phyloP scores from a whole-genome alignment of 2,797 vertebrate species.

The Micropoecilia bifurca region DNA sequence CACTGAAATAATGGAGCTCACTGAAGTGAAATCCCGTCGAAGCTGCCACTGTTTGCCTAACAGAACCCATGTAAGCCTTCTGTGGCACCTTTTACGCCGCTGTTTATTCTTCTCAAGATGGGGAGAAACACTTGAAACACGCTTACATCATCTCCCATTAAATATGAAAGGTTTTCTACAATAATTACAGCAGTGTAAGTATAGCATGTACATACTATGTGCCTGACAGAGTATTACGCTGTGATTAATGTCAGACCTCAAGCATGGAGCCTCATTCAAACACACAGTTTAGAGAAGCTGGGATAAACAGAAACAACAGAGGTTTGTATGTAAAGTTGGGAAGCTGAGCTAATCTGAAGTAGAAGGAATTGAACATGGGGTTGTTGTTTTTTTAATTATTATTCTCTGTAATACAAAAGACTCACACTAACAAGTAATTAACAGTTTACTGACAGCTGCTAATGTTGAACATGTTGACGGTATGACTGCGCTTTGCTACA shows the following conservation, averaged over 20 bases:
- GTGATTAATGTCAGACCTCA: not conserved
- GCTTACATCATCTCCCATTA: conserved; percentile 37
- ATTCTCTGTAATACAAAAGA: not conserved
- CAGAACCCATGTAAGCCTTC: conserved; percentile 50
- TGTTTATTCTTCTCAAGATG: conserved; percentile 68
- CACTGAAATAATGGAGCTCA: conserved; percentile 61
- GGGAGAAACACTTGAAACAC: conserved; percentile 42
- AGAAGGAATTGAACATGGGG: not conserved
- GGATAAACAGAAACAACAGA: not conserved
- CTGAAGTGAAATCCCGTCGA: conserved; percentile 59
- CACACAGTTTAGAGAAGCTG: not conserved
- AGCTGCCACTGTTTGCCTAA: conserved; percentile 63
- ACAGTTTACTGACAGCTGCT: not conserved
- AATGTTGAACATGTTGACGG: not conserved
- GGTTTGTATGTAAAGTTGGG: not conserved
- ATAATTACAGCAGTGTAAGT: conserved; percentile 53
- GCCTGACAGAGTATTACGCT: not conserved
- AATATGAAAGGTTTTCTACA: conserved; percentile 59
- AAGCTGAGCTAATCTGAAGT: not conserved
- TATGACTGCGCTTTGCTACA: not conserved
- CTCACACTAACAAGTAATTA: not conserved
- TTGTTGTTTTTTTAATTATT: not conserved
- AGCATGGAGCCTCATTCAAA: not conserved
- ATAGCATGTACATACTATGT: not conserved
- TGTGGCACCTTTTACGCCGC: conserved; percentile 49